Conservation (phyloP, 2,888 invertebrate species). For the Syrphus vitripennis region DNA sequence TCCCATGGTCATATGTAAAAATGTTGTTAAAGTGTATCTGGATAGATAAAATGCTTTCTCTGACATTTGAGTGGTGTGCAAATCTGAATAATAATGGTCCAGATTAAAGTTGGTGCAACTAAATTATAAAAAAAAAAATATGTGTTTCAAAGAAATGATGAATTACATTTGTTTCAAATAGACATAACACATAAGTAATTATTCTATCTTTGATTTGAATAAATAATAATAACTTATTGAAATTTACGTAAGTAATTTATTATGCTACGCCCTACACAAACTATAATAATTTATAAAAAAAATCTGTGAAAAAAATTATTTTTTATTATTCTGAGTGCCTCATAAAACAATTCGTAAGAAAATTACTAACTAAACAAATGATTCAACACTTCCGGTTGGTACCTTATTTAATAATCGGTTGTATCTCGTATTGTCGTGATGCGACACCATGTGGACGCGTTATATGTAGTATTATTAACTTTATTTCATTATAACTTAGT, state of each 20-base stretch:
- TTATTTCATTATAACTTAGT: neutral
- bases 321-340: neutral
- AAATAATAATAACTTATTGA: neutral
- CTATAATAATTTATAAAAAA: neutral
- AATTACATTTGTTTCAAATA: too few relatives aligned
- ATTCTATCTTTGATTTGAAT: too few relatives aligned
- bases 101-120: too few relatives aligned
- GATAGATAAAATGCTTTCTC: neutral
- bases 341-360: neutral
- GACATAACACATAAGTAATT: too few relatives aligned
- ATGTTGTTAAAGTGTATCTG: neutral
- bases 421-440: too few relatives aligned
- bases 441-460: neutral
- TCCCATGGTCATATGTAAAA: slow-evolving; percentile 16
- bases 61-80: neutral
- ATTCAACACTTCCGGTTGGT: slow-evolving; percentile 47
- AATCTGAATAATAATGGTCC: neutral
- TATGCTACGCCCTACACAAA: neutral
- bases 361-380: neutral
- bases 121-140: too few relatives aligned
- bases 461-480: slow-evolving; percentile 21
- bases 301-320: neutral
- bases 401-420: neutral
- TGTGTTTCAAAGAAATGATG: too few relatives aligned
- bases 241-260: neutral